Conservation (phyloP, 2,113 vertebrate species). For the Potamarius usumacintae region DNA sequence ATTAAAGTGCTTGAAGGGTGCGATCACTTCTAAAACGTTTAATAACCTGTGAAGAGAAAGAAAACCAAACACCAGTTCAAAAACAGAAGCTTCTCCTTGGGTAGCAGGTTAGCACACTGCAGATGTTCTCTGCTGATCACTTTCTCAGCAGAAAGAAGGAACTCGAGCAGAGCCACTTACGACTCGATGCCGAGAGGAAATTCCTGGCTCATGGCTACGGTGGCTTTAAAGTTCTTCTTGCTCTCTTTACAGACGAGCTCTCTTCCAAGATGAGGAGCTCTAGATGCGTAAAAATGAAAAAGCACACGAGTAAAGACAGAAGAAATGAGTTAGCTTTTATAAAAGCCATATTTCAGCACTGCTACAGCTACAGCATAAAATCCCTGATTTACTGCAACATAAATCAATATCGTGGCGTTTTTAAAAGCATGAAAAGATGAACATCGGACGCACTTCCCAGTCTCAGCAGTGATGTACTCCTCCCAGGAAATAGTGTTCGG, state of each 20-base stretch:
- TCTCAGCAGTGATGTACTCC: constrained; percentile 93
- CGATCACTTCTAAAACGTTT: constrained; percentile 98
- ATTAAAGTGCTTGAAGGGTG: constrained; percentile 99
- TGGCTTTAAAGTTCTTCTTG: constrained; percentile 99
- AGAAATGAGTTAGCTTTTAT: neutral
- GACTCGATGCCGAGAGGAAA: constrained; percentile 95
- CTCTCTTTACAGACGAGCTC: constrained; percentile 97
- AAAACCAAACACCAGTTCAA: neutral
- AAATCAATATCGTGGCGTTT: neutral
- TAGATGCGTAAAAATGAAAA: constrained; percentile 53
- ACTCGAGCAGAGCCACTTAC: constrained; percentile 73
- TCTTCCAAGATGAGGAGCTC: constrained; percentile 93
- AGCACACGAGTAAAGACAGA: neutral
- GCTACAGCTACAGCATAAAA: neutral
- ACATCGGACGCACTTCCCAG: constrained; percentile 84
- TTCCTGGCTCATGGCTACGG: constrained; percentile 98
- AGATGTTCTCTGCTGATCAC: too few species aligned
- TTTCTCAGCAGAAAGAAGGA: neutral
- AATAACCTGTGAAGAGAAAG: constrained; percentile 78
- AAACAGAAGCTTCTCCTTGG: neutral
- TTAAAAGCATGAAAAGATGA: neutral
- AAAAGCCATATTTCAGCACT: neutral
- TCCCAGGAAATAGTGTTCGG: constrained; percentile 96
- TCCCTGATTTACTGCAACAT: neutral
- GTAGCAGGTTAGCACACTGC: neutral